Conservation (phyloP, 2,113 vertebrate species). For the Passer montanus region DNA sequence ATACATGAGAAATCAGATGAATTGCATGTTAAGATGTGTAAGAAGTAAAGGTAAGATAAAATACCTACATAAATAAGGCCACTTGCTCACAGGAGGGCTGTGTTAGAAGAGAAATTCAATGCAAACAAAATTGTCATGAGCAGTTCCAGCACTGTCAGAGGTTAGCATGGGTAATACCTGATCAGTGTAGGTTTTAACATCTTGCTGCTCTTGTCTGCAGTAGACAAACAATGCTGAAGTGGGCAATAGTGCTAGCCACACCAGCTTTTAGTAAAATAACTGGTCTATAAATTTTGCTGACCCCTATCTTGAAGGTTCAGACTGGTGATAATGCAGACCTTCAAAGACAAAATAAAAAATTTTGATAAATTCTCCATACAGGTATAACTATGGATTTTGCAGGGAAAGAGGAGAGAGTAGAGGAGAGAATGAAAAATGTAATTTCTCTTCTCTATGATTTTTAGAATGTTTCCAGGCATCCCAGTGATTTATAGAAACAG, state of each 20-base stretch:
- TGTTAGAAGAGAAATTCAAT: neutral
- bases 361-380: neutral
- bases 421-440: neutral
- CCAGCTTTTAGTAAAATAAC: neutral
- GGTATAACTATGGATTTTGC: neutral
- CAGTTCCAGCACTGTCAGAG: neutral
- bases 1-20: neutral
- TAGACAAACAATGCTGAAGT: neutral
- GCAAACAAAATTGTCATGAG: neutral
- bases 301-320: neutral
- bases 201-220: neutral
- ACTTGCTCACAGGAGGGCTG: neutral
- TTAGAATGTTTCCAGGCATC: constrained; percentile 15
- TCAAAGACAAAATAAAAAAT: neutral
- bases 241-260: neutral
- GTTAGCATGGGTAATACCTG: neutral
- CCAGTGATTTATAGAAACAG: constrained; percentile 35
- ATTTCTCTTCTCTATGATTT: neutral
- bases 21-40: neutral
- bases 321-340: neutral
- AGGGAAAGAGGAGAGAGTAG: neutral
- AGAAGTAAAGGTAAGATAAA: neutral
- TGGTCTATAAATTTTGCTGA: neutral
- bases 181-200: neutral
- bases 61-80: neutral